Evolutionary conservation across 2,113 vertebrate genomes (phyloP).

Genomic region (Lasiurus borealis): DNA sequence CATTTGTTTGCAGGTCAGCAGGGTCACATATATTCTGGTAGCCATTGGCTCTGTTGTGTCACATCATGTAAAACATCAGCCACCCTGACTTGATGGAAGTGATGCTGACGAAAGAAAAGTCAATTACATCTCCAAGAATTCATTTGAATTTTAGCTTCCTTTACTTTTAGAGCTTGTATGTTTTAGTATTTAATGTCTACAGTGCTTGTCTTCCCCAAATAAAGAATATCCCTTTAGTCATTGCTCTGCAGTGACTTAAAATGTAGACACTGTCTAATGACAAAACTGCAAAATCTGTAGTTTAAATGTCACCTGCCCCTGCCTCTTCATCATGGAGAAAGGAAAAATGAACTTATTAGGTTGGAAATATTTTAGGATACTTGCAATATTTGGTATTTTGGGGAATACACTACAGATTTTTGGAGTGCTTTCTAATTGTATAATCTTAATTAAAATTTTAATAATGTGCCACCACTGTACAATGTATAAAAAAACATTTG

Average conservation of each 20-base stretch:
- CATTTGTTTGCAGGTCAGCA: neutral
- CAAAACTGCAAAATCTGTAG: neutral
- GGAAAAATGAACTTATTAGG: neutral
- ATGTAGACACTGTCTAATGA: neutral
- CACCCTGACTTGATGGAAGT: neutral
- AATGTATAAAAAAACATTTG: neutral
- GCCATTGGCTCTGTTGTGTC: neutral
- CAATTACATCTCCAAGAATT: neutral
- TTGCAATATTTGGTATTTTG: neutral
- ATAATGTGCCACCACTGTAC: neutral
- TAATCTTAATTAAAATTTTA: neutral
- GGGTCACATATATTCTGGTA: neutral
- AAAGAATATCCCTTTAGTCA: neutral
- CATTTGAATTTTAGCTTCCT: neutral
- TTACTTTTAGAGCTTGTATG: neutral
- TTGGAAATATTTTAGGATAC: constrained; percentile 10
- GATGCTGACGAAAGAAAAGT: neutral
- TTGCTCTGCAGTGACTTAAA: neutral
- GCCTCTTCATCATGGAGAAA: neutral
- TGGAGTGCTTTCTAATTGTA: neutral
- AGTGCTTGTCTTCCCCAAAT: neutral
- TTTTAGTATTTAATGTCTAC: neutral
- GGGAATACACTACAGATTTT: neutral
- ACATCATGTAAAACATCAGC: neutral
- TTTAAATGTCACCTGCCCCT: neutral